Conservation (phyloP, 2,888 invertebrate genomes). For the Macrophya alboannulata region DNA sequence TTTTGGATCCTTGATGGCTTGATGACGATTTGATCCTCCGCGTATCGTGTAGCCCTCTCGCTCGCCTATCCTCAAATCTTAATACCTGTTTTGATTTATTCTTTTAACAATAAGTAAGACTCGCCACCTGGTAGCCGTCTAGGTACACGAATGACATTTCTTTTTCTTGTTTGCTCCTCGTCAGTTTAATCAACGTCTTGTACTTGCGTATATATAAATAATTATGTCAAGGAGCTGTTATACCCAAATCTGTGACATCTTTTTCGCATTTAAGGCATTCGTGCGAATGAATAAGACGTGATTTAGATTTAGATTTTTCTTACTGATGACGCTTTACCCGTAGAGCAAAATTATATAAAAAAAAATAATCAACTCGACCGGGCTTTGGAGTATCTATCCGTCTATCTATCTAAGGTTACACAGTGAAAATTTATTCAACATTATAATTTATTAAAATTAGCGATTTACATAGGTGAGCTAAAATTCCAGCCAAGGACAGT, state of each 20-base stretch:
- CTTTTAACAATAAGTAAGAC: neutral
- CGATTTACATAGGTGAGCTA: constrained; percentile 52
- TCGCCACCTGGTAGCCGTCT: constrained; percentile 7
- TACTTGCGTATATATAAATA: neutral
- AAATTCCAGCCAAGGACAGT: constrained; percentile 46
- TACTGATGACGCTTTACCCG: neutral
- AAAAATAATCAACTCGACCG: neutral
- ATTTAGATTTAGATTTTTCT: neutral
- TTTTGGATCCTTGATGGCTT: neutral
- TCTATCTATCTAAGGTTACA: constrained; percentile 11
- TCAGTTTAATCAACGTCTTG: constrained; percentile 17
- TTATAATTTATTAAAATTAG: constrained; percentile 51
- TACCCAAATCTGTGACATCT: neutral
- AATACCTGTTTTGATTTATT: constrained; percentile 43
- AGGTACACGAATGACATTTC: neutral
- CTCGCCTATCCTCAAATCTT: constrained; percentile 25
- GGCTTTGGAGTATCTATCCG: neutral
- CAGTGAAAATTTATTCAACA: constrained; percentile 43
- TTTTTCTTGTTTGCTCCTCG: neutral
- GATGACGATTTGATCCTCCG: constrained; percentile 50
- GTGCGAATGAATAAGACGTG: neutral
- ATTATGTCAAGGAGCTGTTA: neutral
- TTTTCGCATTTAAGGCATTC: neutral
- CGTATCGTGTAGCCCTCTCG: neutral
- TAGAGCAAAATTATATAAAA: neutral